Conservation (phyloP, 2,797 vertebrate genomes). For the Kryptopterus vitreolus region DNA sequence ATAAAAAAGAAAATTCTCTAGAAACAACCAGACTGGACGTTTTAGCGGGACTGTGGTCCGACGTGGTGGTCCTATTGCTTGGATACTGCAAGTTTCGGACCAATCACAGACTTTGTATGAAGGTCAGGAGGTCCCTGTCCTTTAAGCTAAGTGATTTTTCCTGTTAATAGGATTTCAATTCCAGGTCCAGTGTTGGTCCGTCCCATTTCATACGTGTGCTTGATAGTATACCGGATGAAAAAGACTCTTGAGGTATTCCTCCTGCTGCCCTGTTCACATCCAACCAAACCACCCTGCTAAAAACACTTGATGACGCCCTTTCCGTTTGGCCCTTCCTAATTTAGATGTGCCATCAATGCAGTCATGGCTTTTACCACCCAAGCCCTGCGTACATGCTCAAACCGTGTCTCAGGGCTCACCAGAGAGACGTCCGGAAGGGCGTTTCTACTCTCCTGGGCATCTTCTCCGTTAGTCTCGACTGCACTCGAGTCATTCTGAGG, state of each 20-base stretch:
- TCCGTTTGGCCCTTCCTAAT: too few species aligned
- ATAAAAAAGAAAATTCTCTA: too few species aligned
- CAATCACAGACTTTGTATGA: too few species aligned
- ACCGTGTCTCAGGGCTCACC: constrained; percentile 68
- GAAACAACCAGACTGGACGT: too few species aligned
- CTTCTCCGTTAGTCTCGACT: constrained; percentile 75
- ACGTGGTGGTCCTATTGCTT: too few species aligned
- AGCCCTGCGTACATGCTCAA: constrained; percentile 14
- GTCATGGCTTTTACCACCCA: constrained; percentile 2
- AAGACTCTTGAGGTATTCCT: neutral
- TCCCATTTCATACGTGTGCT: neutral
- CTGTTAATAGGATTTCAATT: neutral
- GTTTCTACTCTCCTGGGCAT: constrained; percentile 74
- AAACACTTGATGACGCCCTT: too few species aligned
- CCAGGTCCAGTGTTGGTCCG: neutral
- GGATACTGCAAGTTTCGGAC: too few species aligned
- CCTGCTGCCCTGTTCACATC: neutral
- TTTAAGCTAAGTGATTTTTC: neutral
- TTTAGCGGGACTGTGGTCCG: too few species aligned
- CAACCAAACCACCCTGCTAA: neutral
- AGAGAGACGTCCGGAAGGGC: constrained; percentile 87
- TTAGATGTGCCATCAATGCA: neutral
- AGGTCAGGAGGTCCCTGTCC: too few species aligned
- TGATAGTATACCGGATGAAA: neutral
- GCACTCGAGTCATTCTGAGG: constrained; percentile 70